phyloP scores from a whole-genome alignment of 1,140 invertebrate species.

The Maconellicoccus hirsutus region DNA sequence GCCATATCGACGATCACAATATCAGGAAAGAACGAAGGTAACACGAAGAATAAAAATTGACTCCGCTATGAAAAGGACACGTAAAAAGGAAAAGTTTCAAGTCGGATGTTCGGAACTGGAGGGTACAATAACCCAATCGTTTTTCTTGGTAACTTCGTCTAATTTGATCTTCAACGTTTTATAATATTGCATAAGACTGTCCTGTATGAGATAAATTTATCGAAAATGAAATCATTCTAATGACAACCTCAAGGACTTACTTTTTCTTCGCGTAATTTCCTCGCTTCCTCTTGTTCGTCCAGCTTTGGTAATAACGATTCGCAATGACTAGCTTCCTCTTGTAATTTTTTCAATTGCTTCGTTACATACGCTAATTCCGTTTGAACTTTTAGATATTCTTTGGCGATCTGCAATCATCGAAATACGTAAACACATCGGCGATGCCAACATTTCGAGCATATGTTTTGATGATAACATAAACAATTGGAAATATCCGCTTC shows the following conservation, averaged over 20 bases:
- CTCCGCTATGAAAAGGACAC: background rate
- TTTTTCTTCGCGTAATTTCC: slow-evolving; percentile 30
- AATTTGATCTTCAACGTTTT: background rate
- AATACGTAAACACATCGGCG: too few relatives aligned
- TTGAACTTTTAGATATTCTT: slow-evolving; percentile 1
- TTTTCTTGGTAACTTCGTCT: background rate
- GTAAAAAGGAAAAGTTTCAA: background rate
- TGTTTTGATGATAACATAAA: too few relatives aligned
- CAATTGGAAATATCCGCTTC: too few relatives aligned
- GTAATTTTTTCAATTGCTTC: background rate
- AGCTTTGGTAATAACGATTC: background rate
- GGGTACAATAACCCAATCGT: background rate
- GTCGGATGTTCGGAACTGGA: background rate
- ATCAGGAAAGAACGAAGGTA: background rate
- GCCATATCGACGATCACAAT: background rate
- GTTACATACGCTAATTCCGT: background rate
- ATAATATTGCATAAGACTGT: background rate
- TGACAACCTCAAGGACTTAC: slow-evolving; percentile 33
- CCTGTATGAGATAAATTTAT: background rate
- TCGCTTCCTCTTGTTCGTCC: background rate
- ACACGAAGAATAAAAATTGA: background rate
- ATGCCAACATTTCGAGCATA: too few relatives aligned
- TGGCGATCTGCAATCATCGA: background rate
- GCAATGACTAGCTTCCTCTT: slow-evolving; percentile 1
- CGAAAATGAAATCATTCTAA: background rate